Evolutionary conservation across 2,797 vertebrate species (phyloP).

Genomic region (Hippopotamyrus pictus): DNA sequence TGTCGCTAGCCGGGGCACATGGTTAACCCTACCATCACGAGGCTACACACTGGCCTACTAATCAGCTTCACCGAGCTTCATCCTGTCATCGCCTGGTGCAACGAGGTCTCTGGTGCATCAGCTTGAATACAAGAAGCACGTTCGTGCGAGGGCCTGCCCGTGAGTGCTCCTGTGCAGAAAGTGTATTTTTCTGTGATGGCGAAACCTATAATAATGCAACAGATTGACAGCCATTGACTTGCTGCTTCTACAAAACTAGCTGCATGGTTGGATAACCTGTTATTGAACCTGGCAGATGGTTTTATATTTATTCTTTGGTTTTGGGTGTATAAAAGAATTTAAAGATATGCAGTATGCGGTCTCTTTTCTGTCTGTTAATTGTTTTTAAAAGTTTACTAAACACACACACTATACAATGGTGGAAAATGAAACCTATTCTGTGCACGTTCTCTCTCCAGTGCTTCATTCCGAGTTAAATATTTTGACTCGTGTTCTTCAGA

Average conservation of each 20-base stretch:
- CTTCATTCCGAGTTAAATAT: background rate
- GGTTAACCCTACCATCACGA: background rate
- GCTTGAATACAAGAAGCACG: background rate
- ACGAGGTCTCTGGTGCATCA: background rate
- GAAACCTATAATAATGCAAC: background rate
- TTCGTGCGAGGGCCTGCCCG: background rate
- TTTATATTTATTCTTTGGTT: background rate
- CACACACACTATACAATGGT: background rate
- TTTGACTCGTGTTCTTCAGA: background rate
- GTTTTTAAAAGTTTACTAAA: background rate
- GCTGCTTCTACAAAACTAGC: background rate
- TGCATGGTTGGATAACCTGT: background rate
- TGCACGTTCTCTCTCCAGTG: background rate
- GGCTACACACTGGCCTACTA: background rate
- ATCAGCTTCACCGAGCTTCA: background rate
- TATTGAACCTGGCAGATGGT: background rate
- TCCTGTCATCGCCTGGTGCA: background rate
- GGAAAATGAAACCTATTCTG: background rate
- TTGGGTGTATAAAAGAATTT: background rate
- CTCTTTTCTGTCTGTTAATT: background rate
- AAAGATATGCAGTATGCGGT: background rate
- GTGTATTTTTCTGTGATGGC: background rate
- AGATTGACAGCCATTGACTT: background rate
- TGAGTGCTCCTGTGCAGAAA: background rate
- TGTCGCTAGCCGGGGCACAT: background rate